Base-by-base conservation (phyloP, 2,797 vertebrate species). In the Acanthurus tractus region DNA sequence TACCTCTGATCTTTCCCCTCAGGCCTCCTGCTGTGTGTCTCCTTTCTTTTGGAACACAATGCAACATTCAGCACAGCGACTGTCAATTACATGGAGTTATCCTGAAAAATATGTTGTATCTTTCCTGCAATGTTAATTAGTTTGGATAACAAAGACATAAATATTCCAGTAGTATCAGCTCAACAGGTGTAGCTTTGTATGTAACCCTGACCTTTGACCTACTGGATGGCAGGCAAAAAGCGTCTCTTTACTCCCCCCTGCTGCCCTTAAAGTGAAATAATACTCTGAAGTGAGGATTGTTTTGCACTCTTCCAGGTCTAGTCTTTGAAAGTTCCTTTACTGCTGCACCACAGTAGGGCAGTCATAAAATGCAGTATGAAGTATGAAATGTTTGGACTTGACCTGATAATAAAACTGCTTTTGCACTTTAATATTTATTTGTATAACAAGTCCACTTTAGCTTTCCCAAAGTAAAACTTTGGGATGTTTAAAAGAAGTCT, bases 341-440 rank as follows among this genome's bases (percentile, higher is more conserved):
- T 83, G 65, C 78, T 53, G 64, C 52, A 63, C 78, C 68, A 73
- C 82, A 83, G 85, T 86, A 84, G 76, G 64, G 38, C 58, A 62
- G 77, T 78, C 81, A 86, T 88, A 88, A 90, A 89, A 83, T 57
- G 29, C 76, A 75, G 79, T 38, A 82, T 73, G 78, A 91, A 86
- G 81, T 87, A 90, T 78, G 84, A 92, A 88, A 86, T 81, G 74
- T 78, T 91, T 92, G 88, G 82, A 83, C 80, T 86, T 91, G 84
- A 90, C 85, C 89, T 53, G 62, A 70, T 69, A 66, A 74, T 90
- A 86, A 88, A 86, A 86, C 74, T 76, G 67, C 74, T 54, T 77
- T 86, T 86, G 64, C 68, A 76, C 75, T 87, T 86, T 84, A 61
- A 56, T 83, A 64, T 79, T 76, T 87, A 74, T 87, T 86, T 84